These are phyloP conservation scores for Zoanthus sansibaricus DNA, from an alignment of 92 coral and sea anemone genomes.

Conservation along the genomic window DNA sequence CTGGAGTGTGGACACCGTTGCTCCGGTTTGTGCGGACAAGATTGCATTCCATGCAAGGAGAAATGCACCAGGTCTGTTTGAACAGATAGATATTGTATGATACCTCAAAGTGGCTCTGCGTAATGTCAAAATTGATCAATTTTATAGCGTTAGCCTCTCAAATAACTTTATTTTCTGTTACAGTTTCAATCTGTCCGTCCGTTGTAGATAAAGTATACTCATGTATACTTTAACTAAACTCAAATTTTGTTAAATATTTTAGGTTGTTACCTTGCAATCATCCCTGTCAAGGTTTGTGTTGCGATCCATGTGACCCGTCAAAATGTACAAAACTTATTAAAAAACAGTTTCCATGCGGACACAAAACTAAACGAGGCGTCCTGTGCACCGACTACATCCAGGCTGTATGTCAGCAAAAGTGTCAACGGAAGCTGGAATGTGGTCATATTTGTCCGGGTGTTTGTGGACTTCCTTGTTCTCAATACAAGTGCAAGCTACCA, in stretches of 20 bases:
- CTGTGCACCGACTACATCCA: constrained; percentile 40
- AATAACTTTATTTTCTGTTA: neutral
- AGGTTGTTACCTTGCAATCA: constrained; percentile 67
- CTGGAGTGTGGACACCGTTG: constrained; percentile 3
- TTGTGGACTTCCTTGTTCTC: constrained; percentile 70
- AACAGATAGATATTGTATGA: neutral
- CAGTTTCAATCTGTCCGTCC: neutral
- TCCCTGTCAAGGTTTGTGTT: constrained; percentile 48
- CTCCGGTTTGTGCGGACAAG: constrained; percentile 16
- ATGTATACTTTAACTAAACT: neutral
- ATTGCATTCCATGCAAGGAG: constrained; percentile 2
- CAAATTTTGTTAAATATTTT: neutral
- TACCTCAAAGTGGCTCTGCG: neutral
- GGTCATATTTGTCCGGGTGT: constrained; percentile 48
- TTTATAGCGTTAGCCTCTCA: neutral
- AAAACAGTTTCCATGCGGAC: constrained; percentile 60
- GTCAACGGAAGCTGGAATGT: constrained; percentile 18
- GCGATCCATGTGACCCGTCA: constrained; percentile 51
- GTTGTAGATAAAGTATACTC: neutral
- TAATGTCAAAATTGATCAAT: neutral
- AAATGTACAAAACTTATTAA: constrained; percentile 39
- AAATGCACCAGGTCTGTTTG: constrained; percentile 7
- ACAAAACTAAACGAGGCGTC: constrained; percentile 47
- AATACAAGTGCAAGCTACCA: constrained; percentile 58
- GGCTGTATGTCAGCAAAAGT: constrained; percentile 39